Evolutionary conservation across 2,113 vertebrate genomes (phyloP).

Genomic region (Athene noctua): DNA sequence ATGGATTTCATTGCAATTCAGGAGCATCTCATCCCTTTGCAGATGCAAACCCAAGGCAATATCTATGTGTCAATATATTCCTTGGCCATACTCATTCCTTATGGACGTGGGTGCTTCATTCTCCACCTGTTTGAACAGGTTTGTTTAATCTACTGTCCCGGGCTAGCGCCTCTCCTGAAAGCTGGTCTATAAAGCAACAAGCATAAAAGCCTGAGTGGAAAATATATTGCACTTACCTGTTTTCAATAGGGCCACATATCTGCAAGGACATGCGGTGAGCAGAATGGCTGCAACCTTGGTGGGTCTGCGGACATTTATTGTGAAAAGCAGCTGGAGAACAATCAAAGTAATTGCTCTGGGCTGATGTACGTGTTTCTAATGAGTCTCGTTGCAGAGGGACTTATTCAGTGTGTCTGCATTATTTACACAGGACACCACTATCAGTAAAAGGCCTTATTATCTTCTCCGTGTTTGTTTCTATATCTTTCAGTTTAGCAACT

Average conservation of each 20-base stretch:
- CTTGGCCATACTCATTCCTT: not conserved
- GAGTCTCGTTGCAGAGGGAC: slow-evolving; percentile 32
- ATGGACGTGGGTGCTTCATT: not conserved
- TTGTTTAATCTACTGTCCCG: not conserved
- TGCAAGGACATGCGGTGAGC: not conserved
- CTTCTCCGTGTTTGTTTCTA: slow-evolving; percentile 45
- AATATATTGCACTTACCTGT: not conserved
- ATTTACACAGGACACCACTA: slow-evolving; percentile 56
- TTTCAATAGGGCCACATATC: not conserved
- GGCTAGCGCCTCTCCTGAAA: not conserved
- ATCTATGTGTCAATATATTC: not conserved
- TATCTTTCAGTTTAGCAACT: slow-evolving; percentile 38
- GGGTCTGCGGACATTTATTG: not conserved
- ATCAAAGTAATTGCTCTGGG: slow-evolving; percentile 59
- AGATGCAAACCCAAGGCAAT: not conserved
- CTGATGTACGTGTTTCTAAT: slow-evolving; percentile 10
- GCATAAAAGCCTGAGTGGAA: not conserved
- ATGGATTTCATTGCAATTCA: not conserved
- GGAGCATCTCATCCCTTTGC: not conserved
- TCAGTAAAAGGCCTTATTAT: slow-evolving; percentile 57
- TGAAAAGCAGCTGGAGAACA: slow-evolving; percentile 31
- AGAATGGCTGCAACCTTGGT: not conserved
- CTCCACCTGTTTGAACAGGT: not conserved
- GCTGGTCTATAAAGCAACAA: rapidly evolving
- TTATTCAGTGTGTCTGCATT: not conserved